phyloP scores from a whole-genome alignment of 1,140 invertebrate species.

The Cecropterus lyciades region DNA sequence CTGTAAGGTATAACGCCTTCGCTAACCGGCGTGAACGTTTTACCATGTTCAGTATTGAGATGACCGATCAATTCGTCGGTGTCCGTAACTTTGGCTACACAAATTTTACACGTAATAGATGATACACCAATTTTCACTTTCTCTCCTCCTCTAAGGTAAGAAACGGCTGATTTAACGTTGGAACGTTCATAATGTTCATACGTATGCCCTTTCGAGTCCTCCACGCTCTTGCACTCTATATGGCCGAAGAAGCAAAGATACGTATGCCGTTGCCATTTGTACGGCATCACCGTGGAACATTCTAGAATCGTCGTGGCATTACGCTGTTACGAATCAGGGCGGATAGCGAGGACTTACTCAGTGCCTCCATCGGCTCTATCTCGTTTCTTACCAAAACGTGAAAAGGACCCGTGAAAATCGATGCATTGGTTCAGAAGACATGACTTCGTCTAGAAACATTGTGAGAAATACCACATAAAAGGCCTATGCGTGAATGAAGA shows the following conservation, averaged over 20 bases:
- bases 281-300: conserved; percentile 59
- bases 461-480: too few species aligned
- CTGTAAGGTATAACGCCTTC: conserved; percentile 70
- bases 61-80: conserved; percentile 53
- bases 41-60: conserved; percentile 50
- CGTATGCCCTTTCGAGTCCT: conserved; percentile 62
- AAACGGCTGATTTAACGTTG: too few species aligned
- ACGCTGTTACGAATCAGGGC: conserved; percentile 65
- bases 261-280: too few species aligned
- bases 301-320: conserved; percentile 70
- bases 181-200: too few species aligned
- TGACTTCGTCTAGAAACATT: too few species aligned
- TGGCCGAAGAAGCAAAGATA: conserved; percentile 78
- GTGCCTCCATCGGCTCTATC: conserved; percentile 43
- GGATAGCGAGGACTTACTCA: conserved; percentile 61
- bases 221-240: conserved; percentile 53
- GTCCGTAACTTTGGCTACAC: conserved; percentile 42
- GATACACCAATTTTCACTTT: conserved; percentile 79
- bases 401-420: too few species aligned
- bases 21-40: conserved; percentile 50
- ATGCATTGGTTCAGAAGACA: too few species aligned
- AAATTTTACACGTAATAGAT: conserved; percentile 55
- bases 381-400: too few species aligned
- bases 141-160: too few species aligned
- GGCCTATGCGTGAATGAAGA: too few species aligned